phyloP scores from a whole-genome alignment of 2,113 vertebrate genomes.

The Petrocephalus microphthalmus region DNA sequence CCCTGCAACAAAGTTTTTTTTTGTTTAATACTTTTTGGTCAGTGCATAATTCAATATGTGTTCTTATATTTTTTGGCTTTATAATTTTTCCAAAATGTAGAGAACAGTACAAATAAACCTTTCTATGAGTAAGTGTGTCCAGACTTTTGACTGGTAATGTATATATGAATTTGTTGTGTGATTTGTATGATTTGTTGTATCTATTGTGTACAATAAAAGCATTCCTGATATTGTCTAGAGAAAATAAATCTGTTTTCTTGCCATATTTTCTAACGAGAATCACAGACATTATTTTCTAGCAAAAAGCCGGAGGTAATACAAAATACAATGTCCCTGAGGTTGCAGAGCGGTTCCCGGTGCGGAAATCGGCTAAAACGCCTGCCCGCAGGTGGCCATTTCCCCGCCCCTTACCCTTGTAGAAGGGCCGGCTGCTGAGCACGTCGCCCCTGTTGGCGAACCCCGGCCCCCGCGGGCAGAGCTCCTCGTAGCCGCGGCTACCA shows the following conservation, averaged over 20 bases:
- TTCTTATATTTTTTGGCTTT: no score
- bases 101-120: neutral
- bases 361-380: neutral
- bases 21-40: no score
- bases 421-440: conserved; percentile 56
- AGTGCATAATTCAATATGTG: no score
- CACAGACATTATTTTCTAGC: no score
- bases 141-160: neutral
- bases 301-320: neutral
- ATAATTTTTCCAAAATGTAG: neutral
- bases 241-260: neutral
- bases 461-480: conserved; percentile 62
- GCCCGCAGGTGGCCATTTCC: neutral
- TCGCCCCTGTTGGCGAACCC: conserved; percentile 65
- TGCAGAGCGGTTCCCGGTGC: neutral
- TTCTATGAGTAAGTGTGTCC: neutral
- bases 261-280: neutral
- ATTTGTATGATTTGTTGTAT: neutral
- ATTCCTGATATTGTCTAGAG: neutral
- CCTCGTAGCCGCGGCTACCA: conserved; percentile 46
- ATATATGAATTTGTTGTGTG: no score
- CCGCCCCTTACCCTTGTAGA: conserved; percentile 63
- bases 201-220: neutral
- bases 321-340: neutral
- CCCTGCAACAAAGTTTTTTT: neutral